Evolutionary conservation across 35 echinoderm and acorn worm species (phyloP).

Genomic region (Ophiothrix spiculata): DNA sequence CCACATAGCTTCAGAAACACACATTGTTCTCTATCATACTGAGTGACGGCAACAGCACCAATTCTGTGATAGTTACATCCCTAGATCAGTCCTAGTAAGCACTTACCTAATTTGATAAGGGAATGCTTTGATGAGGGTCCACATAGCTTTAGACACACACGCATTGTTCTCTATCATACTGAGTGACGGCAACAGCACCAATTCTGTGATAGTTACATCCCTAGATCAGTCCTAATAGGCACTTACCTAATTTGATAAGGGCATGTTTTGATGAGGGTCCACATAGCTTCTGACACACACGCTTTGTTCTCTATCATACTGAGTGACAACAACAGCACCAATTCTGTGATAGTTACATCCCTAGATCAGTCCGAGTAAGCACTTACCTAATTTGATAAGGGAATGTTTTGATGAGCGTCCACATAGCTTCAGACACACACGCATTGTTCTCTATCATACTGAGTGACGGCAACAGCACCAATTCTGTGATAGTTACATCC

Average conservation of each 20-base stretch:
- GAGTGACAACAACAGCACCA: neutral
- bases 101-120: conserved; percentile 86
- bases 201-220: too few relatives aligned
- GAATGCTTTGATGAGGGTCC: conserved; percentile 80
- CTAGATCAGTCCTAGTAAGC: too few relatives aligned
- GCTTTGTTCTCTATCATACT: neutral
- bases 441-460: conserved; percentile 85
- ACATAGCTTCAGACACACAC: conserved; percentile 88
- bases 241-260: too few relatives aligned
- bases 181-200: conserved; percentile 74
- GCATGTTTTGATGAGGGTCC: too few relatives aligned
- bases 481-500: too few relatives aligned
- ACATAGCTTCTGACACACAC: neutral
- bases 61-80: too few relatives aligned
- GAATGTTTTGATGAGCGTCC: conserved; percentile 81
- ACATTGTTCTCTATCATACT: too few relatives aligned
- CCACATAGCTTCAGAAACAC: too few relatives aligned
- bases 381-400: conserved; percentile 86
- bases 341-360: neutral
- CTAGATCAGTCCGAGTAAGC: too few relatives aligned
- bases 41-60: too few relatives aligned
- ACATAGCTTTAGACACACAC: conserved; percentile 86
- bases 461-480: conserved; percentile 74
- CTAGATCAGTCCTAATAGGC: too few relatives aligned
- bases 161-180: conserved; percentile 85